Percentiles rank a stretch among this genome's conserved stretches.
These are phyloP conservation scores for Muscicapa adusta DNA, from an alignment of 2,113 vertebrate species.

Conservation along the genomic window DNA sequence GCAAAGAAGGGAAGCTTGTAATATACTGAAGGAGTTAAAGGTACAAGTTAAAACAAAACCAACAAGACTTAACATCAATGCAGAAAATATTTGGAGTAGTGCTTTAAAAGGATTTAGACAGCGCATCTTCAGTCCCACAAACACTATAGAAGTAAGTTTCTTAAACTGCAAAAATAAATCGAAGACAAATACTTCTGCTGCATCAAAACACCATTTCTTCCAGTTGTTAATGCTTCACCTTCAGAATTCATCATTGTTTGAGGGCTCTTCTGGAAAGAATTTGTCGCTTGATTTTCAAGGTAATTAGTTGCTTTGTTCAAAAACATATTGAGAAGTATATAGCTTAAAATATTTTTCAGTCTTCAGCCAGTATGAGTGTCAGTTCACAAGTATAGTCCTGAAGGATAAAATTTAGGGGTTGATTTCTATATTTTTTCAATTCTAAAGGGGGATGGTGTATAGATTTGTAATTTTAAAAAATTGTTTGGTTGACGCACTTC, in stretches of 20 bases:
- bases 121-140: constrained; percentile 78
- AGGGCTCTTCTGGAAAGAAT: constrained; percentile 76
- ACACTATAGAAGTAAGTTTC: constrained; percentile 78
- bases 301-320: constrained; percentile 52
- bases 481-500: neutral
- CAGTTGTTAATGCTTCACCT: constrained; percentile 72
- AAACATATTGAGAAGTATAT: neutral
- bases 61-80: constrained; percentile 74
- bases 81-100: constrained; percentile 74
- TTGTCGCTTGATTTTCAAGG: constrained; percentile 78
- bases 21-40: constrained; percentile 76
- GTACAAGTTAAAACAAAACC: constrained; percentile 72
- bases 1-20: constrained; percentile 63
- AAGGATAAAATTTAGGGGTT: neutral
- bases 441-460: neutral
- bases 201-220: constrained; percentile 73
- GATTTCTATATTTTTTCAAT: neutral
- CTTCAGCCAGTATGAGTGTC: neutral
- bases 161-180: constrained; percentile 41
- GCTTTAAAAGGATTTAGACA: constrained; percentile 80
- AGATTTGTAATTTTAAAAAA: neutral
- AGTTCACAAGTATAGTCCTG: neutral
- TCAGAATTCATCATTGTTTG: constrained; percentile 76
- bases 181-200: constrained; percentile 7
- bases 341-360: neutral